A percentile compares a stretch with the other conserved stretches of the same genome.
phyloP scores from a whole-genome alignment of 2,797 vertebrate species.

The Mastacembelus armatus region DNA sequence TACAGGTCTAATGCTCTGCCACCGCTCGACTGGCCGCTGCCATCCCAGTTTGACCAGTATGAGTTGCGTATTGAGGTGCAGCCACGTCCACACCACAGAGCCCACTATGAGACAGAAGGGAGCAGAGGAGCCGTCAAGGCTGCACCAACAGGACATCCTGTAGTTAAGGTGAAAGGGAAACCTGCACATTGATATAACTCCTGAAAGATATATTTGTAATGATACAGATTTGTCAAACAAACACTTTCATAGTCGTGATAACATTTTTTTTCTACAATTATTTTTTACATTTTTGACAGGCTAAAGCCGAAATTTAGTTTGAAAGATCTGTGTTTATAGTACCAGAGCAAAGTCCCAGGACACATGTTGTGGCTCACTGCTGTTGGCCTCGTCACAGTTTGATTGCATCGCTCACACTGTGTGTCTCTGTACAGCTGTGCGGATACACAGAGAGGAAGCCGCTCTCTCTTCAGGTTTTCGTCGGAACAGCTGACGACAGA shows the following conservation, averaged over 20 bases:
- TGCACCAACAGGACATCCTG: conserved; percentile 87
- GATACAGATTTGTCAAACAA: not conserved
- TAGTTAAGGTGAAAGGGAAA: conserved; percentile 88
- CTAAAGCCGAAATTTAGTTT: not conserved
- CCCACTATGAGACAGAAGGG: conserved; percentile 95
- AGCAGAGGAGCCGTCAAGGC: conserved; percentile 94
- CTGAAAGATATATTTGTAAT: not conserved
- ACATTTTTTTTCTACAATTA: no score
- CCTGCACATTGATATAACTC: not conserved
- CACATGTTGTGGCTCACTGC: conserved; percentile 18
- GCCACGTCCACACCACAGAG: conserved; percentile 91
- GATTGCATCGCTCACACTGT: conserved; percentile 26
- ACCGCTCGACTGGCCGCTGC: conserved; percentile 93
- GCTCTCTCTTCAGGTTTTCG: conserved; percentile 93
- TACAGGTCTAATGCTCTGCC: conserved; percentile 90
- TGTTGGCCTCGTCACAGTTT: conserved; percentile 36
- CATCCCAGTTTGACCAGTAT: conserved; percentile 91
- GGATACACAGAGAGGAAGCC: conserved; percentile 92
- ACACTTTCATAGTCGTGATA: no score
- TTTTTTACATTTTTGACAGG: not conserved
- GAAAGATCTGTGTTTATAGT: not conserved
- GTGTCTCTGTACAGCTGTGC: conserved; percentile 82
- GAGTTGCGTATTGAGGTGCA: conserved; percentile 93
- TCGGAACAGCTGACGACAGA: conserved; percentile 93
- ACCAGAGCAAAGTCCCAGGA: conserved; percentile 16